phyloP scores from a whole-genome alignment of 2,797 vertebrate genomes.

The Tympanoctomys barrerae region DNA sequence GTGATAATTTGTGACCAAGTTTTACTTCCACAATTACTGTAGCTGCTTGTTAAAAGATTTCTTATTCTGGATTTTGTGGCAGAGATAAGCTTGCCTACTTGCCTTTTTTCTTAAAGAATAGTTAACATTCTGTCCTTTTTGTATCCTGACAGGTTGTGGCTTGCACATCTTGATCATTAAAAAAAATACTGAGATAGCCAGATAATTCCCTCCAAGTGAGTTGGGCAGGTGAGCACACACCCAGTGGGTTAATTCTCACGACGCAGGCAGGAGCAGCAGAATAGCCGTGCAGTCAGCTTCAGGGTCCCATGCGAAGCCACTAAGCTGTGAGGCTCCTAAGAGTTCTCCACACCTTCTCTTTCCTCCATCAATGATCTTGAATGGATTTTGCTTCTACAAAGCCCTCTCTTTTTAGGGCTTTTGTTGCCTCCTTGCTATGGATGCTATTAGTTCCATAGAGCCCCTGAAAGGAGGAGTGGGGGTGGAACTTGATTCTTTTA shows the following conservation, averaged over 20 bases:
- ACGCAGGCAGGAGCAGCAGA: not conserved
- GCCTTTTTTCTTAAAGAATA: constrained; percentile 26
- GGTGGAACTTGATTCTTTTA: not conserved
- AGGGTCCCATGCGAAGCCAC: not conserved
- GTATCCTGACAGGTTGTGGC: not conserved
- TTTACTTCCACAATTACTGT: too few relatives aligned
- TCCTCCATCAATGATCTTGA: not conserved
- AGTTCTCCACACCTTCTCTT: not conserved
- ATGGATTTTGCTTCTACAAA: not conserved
- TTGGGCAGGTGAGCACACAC: not conserved
- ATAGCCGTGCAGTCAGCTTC: not conserved
- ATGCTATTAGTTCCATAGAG: not conserved
- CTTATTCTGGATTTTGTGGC: constrained; percentile 19
- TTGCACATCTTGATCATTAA: not conserved
- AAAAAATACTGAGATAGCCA: not conserved
- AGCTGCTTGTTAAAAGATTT: too few relatives aligned
- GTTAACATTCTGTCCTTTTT: constrained; percentile 11
- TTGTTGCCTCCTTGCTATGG: not conserved
- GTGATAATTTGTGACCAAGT: too few relatives aligned
- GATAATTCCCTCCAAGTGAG: not conserved
- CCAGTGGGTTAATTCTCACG: not conserved
- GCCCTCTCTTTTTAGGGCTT: not conserved
- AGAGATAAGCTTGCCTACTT: not conserved
- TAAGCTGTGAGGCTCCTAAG: not conserved
- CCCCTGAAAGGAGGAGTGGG: not conserved